These are phyloP conservation scores for Elaphurus davidianus DNA, from an alignment of 2,113 vertebrate genomes.

Conservation along the genomic window DNA sequence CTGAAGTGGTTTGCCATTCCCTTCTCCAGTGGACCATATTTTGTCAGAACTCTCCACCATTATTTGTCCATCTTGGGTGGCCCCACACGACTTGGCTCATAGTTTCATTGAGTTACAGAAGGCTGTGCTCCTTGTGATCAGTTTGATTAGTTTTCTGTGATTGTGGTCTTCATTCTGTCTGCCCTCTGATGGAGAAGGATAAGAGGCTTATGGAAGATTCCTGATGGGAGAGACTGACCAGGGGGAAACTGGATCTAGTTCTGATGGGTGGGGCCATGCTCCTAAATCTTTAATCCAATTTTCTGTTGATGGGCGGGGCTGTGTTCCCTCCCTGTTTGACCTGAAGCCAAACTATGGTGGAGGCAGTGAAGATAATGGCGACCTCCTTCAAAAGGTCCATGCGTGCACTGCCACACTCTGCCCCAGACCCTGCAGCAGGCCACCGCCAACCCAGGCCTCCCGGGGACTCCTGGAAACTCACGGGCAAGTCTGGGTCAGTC, in stretches of 20 bases:
- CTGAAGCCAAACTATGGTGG: not conserved
- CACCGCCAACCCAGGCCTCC: too few relatives aligned
- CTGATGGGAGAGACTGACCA: not conserved
- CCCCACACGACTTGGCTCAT: not conserved
- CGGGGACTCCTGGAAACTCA: too few relatives aligned
- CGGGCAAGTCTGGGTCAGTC: too few relatives aligned
- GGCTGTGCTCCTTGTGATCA: not conserved
- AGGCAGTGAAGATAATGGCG: not conserved
- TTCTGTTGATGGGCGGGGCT: not conserved
- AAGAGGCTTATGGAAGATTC: not conserved
- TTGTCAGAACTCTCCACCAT: rapidly evolving
- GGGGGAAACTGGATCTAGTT: not conserved
- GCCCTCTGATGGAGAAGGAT: not conserved
- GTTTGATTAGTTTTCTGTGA: not conserved
- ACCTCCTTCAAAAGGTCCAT: not conserved
- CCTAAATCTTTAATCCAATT: not conserved
- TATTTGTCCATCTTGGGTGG: not conserved
- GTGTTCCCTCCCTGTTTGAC: not conserved
- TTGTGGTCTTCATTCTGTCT: not conserved
- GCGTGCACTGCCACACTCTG: not conserved
- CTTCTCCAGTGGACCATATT: not conserved
- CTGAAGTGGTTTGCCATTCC: not conserved
- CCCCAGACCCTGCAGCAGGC: not conserved
- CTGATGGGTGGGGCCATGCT: not conserved
- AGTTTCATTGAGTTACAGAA: not conserved